Conservation (phyloP, 2,888 invertebrate genomes). For the Lycocerus yunnanus region DNA sequence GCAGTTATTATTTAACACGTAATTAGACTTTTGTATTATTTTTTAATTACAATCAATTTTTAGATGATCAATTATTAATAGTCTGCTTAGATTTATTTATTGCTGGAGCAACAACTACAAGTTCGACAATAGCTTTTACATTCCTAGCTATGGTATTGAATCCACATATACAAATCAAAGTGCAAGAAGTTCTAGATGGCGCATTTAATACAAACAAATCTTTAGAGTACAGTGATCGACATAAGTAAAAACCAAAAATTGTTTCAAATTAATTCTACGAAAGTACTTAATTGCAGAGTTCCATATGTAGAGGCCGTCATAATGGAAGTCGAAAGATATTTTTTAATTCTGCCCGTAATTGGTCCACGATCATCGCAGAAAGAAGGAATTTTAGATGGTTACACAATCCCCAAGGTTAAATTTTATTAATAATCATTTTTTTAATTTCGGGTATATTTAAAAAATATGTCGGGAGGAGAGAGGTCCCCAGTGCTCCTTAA, state of each 20-base stretch:
- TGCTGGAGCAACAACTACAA: constrained; percentile 69
- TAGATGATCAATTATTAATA: constrained; percentile 67
- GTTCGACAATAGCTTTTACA: constrained; percentile 65
- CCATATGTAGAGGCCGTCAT: constrained; percentile 62
- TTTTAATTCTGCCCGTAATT: constrained; percentile 55
- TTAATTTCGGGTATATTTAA: too few relatives aligned
- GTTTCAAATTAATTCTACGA: neutral
- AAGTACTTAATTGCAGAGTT: constrained; percentile 45
- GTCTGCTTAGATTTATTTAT: constrained; percentile 70
- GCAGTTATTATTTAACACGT: too few relatives aligned
- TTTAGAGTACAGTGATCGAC: constrained; percentile 56
- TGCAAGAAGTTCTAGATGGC: constrained; percentile 60
- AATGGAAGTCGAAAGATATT: constrained; percentile 58
- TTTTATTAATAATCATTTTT: too few relatives aligned
- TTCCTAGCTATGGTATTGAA: constrained; percentile 64
- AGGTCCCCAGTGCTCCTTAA: too few relatives aligned
- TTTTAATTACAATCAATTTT: too few relatives aligned
- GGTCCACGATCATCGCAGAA: constrained; percentile 60
- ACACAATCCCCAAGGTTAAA: constrained; percentile 53
- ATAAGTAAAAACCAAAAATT: constrained; percentile 48
- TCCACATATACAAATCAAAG: constrained; percentile 62
- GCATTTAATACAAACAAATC: constrained; percentile 54
- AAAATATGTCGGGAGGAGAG: too few relatives aligned
- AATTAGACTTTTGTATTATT: too few relatives aligned
- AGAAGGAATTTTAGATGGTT: constrained; percentile 61